Evolutionary conservation across 2,888 invertebrate genomes (phyloP).

Genomic region (Tiliacea aurago): DNA sequence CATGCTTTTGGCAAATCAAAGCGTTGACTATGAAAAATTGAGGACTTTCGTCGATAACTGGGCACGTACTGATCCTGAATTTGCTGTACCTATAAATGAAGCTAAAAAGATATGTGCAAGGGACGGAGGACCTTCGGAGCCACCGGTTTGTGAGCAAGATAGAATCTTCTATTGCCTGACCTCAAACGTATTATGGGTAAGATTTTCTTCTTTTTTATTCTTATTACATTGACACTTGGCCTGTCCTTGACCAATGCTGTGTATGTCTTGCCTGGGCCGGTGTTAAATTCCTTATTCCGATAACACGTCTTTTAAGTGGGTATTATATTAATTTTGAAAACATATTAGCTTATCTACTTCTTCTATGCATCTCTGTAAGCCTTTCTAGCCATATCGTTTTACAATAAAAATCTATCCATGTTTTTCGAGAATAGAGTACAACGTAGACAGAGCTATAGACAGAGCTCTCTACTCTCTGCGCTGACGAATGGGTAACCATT

Average conservation of each 20-base stretch:
- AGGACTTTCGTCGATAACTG: conserved; percentile 70
- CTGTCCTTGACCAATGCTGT: neutral
- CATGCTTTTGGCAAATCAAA: conserved; percentile 71
- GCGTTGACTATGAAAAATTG: conserved; percentile 72
- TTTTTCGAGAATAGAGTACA: no score
- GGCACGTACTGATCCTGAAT: conserved; percentile 69
- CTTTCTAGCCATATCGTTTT: neutral
- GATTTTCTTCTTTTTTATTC: neutral
- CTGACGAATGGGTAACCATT: no score
- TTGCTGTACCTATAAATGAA: conserved; percentile 66
- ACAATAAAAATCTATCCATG: neutral
- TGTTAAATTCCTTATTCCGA: neutral
- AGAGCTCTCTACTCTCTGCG: no score
- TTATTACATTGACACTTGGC: neutral
- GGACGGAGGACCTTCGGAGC: conserved; percentile 54
- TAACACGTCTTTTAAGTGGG: neutral
- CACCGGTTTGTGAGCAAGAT: conserved; percentile 33
- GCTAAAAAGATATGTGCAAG: conserved; percentile 74
- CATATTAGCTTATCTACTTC: no score
- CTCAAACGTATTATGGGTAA: conserved; percentile 43
- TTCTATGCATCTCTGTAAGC: neutral
- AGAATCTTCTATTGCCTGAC: conserved; percentile 38
- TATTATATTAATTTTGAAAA: neutral
- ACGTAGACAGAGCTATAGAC: no score
- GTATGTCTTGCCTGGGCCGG: neutral